A percentile compares a stretch with the other conserved stretches of the same genome.
Conservation (phyloP, 2,888 invertebrate species). For the Tridacna crocea region DNA sequence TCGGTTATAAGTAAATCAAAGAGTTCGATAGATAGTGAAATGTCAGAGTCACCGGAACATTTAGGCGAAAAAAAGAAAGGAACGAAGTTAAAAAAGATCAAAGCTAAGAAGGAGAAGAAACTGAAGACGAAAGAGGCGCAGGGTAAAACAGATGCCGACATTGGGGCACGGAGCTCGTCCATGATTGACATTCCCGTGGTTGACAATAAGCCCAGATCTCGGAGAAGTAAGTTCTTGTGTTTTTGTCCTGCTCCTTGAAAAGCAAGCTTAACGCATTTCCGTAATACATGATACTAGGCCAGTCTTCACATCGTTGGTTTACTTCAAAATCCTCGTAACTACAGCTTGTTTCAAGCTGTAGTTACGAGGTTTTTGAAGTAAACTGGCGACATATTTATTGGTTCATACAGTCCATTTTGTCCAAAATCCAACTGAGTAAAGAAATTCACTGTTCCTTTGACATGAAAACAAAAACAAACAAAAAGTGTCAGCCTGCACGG, state of each 20-base stretch:
- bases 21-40: constrained; percentile 17
- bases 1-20: constrained; percentile 5
- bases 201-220: constrained; percentile 36
- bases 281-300: too few species aligned
- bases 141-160: not conserved
- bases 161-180: constrained; percentile 43
- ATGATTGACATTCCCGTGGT: constrained; percentile 31
- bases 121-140: constrained; percentile 37
- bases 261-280: too few species aligned
- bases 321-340: too few species aligned
- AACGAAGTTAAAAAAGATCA: constrained; percentile 49
- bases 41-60: constrained; percentile 15
- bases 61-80: constrained; percentile 36
- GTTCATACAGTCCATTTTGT: too few species aligned
- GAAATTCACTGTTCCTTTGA: too few species aligned
- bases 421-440: too few species aligned
- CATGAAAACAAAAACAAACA: too few species aligned
- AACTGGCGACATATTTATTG: too few species aligned
- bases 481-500: too few species aligned
- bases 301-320: too few species aligned
- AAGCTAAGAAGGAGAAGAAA: constrained; percentile 53
- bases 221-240: constrained; percentile 48
- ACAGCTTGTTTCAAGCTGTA: too few species aligned
- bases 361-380: too few species aligned
- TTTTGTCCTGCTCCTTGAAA: not conserved